These are phyloP conservation scores for Lymantria monacha DNA, from an alignment of 2,888 invertebrate species.

Conservation along the genomic window DNA sequence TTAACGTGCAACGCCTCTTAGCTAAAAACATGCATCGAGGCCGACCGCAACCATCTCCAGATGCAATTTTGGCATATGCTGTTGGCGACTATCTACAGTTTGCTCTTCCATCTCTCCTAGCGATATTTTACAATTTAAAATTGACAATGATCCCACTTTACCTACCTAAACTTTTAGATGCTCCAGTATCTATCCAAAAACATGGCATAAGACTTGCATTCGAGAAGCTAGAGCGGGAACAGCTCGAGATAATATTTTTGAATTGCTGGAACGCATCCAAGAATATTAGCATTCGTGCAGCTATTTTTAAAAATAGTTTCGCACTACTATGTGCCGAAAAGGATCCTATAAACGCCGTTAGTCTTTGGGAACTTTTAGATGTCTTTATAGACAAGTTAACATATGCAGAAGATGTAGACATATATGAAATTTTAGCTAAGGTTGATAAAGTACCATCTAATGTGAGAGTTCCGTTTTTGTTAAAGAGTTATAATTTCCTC, in stretches of 20 bases:
- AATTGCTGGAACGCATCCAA: conserved; percentile 52
- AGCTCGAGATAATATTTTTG: conserved; percentile 43
- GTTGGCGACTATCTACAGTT: conserved; percentile 64
- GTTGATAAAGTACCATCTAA: conserved; percentile 40
- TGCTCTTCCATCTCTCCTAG: conserved; percentile 55
- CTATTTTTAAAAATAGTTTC: conserved; percentile 52
- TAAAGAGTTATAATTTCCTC: conserved; percentile 53
- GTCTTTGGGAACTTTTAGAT: conserved; percentile 49
- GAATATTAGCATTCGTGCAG: conserved; percentile 55
- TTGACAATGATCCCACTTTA: conserved; percentile 32
- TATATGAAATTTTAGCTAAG: conserved; percentile 45
- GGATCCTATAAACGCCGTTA: conserved; percentile 32
- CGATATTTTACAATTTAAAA: conserved; percentile 57
- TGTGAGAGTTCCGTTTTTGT: conserved; percentile 45
- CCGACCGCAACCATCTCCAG: conserved; percentile 56
- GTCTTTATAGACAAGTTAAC: conserved; percentile 54
- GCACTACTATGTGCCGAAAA: conserved; percentile 50
- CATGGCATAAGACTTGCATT: conserved; percentile 59
- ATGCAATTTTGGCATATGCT: conserved; percentile 50
- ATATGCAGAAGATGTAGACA: conserved; percentile 51
- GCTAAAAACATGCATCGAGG: conserved; percentile 63
- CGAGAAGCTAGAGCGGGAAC: conserved; percentile 41
- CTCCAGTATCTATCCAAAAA: conserved; percentile 62
- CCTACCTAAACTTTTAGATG: conserved; percentile 47
- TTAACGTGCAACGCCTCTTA: conserved; percentile 52